Evolutionary conservation across 2,888 invertebrate species (phyloP), one percentile per base, ranked within the genome.

Genomic region (Brenthis ino): DNA sequence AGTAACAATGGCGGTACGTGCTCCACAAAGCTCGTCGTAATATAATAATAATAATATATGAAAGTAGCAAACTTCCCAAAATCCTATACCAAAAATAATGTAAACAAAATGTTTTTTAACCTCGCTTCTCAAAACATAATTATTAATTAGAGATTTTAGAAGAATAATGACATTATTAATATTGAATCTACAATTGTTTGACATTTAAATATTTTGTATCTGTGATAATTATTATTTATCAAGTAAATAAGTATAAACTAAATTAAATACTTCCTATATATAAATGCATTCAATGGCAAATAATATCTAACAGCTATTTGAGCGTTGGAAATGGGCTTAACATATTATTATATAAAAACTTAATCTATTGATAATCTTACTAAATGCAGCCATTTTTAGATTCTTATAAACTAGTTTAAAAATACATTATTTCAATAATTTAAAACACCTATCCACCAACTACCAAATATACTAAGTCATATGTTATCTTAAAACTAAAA

Each of bases 251-350:
- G 11, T 37, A 37, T 37, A 37, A 37, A 37, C 8, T 37, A 28
- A 28, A 28, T 28, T 28, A 28, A 48, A 53, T 54, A 54, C 54
- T 57, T 53, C 11, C 16, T 68, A 68, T 56, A 28, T 51, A 65
- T 56, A 66, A 69, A 66, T 69, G 65, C 69, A 20, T 57, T 57
- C 57, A 66, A 63, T 63, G 57, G 65, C 69, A 65, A 63, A 60
- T 55, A 33, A 61, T 56, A 51, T 16, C 58, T 61, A 66, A 20
- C 8, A 61, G 28, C 61, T 70, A 68, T 68, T 72, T 65, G 61
- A 64, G 63, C 68, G 48, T 72, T 53, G 48, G 65, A 71, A 65
- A 63, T 68, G 65, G 70, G 67, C 70, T 57, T 68, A 57, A 16
- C 55, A n/a, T 70, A 67, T 14, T 8, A 43, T 28, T 43, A 24